Percentiles rank a stretch among this genome's conserved stretches.
Conservation (phyloP, 2,113 vertebrate species). For the Microcebus ravelobensis region DNA sequence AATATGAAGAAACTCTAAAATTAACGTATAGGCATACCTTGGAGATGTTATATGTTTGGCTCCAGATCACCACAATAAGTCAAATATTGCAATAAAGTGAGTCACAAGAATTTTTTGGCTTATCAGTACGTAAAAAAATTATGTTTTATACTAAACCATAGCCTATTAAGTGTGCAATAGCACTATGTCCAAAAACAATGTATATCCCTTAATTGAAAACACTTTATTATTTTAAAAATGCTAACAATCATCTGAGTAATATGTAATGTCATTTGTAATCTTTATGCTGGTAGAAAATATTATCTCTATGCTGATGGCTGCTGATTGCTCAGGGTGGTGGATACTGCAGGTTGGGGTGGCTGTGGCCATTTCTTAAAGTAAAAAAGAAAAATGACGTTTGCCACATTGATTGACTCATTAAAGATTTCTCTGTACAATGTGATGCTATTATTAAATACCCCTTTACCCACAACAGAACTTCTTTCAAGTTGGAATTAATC, state of each 20-base stretch:
- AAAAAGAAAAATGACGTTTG: background rate
- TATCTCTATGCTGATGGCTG: background rate
- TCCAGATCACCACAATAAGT: background rate
- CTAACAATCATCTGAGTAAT: background rate
- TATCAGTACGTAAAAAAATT: background rate
- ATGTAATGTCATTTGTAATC: background rate
- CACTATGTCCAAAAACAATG: background rate
- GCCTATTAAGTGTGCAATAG: background rate
- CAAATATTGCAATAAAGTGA: background rate
- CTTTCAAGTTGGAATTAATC: background rate
- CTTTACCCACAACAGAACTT: no score
- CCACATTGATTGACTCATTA: background rate
- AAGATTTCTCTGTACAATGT: background rate
- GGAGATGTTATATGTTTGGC: background rate
- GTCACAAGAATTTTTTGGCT: background rate
- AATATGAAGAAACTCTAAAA: background rate
- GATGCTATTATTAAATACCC: no score
- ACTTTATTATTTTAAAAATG: background rate
- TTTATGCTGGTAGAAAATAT: background rate
- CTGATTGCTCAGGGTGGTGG: background rate
- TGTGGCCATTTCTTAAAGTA: background rate
- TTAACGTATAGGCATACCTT: background rate
- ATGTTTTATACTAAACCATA: background rate
- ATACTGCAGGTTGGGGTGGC: background rate
- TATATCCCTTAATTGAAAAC: background rate